Percentiles rank a stretch among this genome's conserved stretches.
Evolutionary conservation across 1,140 invertebrate genomes (phyloP).

Genomic region (Hycleus cichorii): DNA sequence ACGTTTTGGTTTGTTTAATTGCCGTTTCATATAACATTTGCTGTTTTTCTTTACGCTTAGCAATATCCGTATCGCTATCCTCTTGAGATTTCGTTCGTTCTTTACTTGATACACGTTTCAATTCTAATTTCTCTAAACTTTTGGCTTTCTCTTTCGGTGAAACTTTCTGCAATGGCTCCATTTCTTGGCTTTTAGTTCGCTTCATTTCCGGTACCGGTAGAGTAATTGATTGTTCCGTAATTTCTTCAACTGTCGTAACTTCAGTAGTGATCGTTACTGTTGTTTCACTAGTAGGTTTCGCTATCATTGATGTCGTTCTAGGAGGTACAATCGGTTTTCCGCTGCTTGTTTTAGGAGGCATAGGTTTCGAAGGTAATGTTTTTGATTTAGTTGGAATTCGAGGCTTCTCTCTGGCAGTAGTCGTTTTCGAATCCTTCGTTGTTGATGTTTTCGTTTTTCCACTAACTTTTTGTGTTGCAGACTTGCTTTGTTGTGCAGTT

Average conservation of each 20-base stretch:
- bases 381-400: slow-evolving; percentile 16
- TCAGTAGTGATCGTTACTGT: slow-evolving; percentile 32
- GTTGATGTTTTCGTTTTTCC: neutral
- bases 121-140: slow-evolving; percentile 55
- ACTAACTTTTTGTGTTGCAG: slow-evolving; percentile 2
- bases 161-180: slow-evolving; percentile 47
- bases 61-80: slow-evolving; percentile 58
- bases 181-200: slow-evolving; percentile 55
- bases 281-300: neutral
- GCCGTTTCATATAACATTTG: slow-evolving; percentile 63
- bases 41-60: slow-evolving; percentile 60
- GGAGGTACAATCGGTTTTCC: too few relatives aligned
- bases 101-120: slow-evolving; percentile 52
- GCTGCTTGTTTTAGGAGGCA: neutral
- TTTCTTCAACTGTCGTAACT: slow-evolving; percentile 43
- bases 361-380: slow-evolving; percentile 16
- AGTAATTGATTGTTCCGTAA: slow-evolving; percentile 46
- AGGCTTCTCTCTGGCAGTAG: slow-evolving; percentile 9
- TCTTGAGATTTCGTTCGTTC: slow-evolving; percentile 60
- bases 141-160: slow-evolving; percentile 56
- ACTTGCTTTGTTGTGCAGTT: neutral
- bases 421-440: neutral
- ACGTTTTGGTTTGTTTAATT: slow-evolving; percentile 60
- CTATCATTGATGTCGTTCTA: slow-evolving; percentile 15
- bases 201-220: slow-evolving; percentile 49